Evolutionary conservation across 1,140 invertebrate species (phyloP).

Genomic region (Drosophila subobscura): DNA sequence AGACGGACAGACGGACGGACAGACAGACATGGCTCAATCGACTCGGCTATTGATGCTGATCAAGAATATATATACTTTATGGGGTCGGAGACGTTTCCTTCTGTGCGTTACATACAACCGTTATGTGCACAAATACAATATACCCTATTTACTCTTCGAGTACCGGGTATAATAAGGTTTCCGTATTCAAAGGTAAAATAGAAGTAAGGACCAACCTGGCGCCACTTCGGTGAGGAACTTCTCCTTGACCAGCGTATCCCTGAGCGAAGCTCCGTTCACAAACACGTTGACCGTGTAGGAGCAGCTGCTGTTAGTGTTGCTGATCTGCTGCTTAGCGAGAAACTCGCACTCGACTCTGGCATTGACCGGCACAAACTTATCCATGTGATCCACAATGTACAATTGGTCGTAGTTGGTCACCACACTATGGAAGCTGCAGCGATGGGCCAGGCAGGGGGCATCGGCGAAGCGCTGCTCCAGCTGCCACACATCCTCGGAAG

Average conservation of each 20-base stretch:
- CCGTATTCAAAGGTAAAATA: too few species aligned
- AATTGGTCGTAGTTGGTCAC: slow-evolving; percentile 85
- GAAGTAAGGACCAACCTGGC: slow-evolving; percentile 38
- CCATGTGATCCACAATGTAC: slow-evolving; percentile 85
- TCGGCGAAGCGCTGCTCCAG: slow-evolving; percentile 87
- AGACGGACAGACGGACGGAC: too few species aligned
- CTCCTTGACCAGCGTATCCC: slow-evolving; percentile 58
- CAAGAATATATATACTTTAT: too few species aligned
- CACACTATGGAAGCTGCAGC: slow-evolving; percentile 87
- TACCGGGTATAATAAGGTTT: not conserved
- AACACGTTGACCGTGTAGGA: slow-evolving; percentile 65
- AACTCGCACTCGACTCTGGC: slow-evolving; percentile 73
- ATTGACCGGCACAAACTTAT: slow-evolving; percentile 79
- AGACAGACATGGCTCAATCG: too few species aligned
- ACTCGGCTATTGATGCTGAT: too few species aligned
- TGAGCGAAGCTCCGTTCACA: slow-evolving; percentile 66
- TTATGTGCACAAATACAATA: too few species aligned
- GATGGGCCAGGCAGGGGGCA: slow-evolving; percentile 88
- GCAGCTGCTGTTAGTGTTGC: slow-evolving; percentile 9
- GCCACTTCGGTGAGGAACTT: slow-evolving; percentile 64
- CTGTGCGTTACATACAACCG: too few species aligned
- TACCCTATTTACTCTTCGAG: too few species aligned
- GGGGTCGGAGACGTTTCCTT: too few species aligned
- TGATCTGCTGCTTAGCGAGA: slow-evolving; percentile 38
- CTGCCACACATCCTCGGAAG: slow-evolving; percentile 86